Conservation (phyloP, 2,888 invertebrate species). For the Tillus elongatus region DNA sequence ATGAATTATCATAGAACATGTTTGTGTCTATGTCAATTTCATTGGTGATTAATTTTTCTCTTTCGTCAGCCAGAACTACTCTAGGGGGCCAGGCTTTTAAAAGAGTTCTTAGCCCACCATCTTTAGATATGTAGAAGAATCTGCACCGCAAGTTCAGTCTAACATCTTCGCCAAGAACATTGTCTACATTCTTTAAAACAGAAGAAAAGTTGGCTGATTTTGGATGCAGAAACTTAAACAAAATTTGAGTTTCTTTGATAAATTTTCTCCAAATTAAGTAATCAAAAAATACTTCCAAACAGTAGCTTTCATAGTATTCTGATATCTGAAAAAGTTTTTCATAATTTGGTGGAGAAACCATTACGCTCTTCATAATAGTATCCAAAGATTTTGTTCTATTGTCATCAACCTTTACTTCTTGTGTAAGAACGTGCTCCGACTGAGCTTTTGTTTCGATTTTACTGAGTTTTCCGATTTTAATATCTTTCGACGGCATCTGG, state of each 20-base stretch:
- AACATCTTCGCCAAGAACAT: conserved; percentile 22
- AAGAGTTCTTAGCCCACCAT: conserved; percentile 25
- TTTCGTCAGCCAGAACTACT: conserved; percentile 28
- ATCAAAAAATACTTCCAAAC: conserved; percentile 30
- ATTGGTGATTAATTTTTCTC: conserved; percentile 24
- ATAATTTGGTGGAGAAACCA: conserved; percentile 17
- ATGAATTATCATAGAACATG: conserved; percentile 15
- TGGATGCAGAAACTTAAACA: conserved; percentile 35
- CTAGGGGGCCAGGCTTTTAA: conserved; percentile 31
- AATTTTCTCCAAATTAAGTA: conserved; percentile 26
- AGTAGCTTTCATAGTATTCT: conserved; percentile 20
- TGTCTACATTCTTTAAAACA: conserved; percentile 27
- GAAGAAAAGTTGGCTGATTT: conserved; percentile 28
- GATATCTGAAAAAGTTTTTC: background rate
- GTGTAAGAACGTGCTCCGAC: conserved; percentile 4
- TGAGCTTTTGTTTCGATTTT: conserved; percentile 5
- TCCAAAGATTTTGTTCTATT: conserved; percentile 22
- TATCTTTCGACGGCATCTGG: background rate
- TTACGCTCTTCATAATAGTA: conserved; percentile 21
- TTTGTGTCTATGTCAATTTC: conserved; percentile 26
- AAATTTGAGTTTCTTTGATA: conserved; percentile 22
- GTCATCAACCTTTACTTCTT: background rate
- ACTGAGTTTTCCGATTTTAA: background rate
- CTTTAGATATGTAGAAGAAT: conserved; percentile 30
- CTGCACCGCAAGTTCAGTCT: conserved; percentile 26